Evolutionary conservation across 2,888 invertebrate species (phyloP).

Genomic region (Thereva unica): DNA sequence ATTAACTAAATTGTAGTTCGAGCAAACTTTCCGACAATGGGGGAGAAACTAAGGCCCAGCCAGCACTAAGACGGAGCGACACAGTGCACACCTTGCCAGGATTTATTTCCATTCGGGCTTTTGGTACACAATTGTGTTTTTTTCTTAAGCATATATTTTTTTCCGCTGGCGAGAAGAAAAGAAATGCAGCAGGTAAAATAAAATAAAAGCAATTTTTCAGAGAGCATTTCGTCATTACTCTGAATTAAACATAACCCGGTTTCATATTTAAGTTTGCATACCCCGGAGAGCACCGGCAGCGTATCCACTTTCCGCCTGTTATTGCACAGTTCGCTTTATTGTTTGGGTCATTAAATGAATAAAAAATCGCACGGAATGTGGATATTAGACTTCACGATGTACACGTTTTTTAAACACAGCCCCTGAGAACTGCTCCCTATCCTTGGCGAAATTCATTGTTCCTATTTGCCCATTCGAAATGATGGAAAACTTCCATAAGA

Average conservation of each 20-base stretch:
- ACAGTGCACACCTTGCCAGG: no score
- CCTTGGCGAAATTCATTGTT: slow-evolving; percentile 9
- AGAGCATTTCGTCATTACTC: slow-evolving; percentile 44
- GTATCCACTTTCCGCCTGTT: slow-evolving; percentile 33
- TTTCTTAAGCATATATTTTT: slow-evolving; percentile 2
- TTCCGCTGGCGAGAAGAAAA: slow-evolving; percentile 19
- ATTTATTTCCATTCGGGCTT: no score
- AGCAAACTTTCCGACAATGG: no score
- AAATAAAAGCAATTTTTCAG: slow-evolving; percentile 43
- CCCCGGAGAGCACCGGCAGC: slow-evolving; percentile 10
- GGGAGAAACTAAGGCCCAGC: no score
- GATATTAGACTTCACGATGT: slow-evolving; percentile 30
- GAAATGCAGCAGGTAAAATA: slow-evolving; percentile 35
- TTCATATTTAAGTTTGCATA: slow-evolving; percentile 40
- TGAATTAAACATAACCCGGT: slow-evolving; percentile 41
- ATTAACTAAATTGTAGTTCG: slow-evolving; percentile 18
- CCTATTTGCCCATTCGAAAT: slow-evolving; percentile 36
- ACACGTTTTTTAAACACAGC: slow-evolving; percentile 16
- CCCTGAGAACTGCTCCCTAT: slow-evolving; percentile 1
- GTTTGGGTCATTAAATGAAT: slow-evolving; percentile 42
- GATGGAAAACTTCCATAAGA: slow-evolving; percentile 42
- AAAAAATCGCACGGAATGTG: slow-evolving; percentile 39
- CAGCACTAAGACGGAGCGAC: no score
- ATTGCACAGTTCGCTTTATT: slow-evolving; percentile 38
- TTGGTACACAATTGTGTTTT: slow-evolving; percentile 7